Conservation (phyloP, 2,888 invertebrate genomes). For the Monopis laevigella region DNA sequence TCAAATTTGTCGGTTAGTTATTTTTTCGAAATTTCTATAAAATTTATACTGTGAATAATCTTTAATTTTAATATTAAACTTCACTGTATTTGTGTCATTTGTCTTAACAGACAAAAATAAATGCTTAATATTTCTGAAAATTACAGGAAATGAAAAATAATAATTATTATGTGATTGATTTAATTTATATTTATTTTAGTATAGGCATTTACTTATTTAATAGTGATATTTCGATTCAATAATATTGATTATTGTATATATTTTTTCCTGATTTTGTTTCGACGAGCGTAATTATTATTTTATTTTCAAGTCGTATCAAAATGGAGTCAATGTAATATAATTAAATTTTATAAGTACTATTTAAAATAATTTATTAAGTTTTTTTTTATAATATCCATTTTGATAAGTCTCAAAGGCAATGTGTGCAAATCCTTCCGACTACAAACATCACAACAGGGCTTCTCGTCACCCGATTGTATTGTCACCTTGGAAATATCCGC, state of each 20-base stretch:
- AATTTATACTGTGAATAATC: too few relatives aligned
- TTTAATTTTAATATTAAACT: too few relatives aligned
- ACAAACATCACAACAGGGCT: constrained; percentile 13
- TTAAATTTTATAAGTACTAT: background rate
- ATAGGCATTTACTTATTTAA: too few relatives aligned
- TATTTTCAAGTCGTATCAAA: constrained; percentile 34
- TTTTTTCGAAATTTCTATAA: too few relatives aligned
- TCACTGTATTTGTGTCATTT: too few relatives aligned
- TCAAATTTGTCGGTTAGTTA: too few relatives aligned
- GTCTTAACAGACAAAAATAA: too few relatives aligned
- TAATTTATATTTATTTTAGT: too few relatives aligned
- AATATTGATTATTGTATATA: constrained; percentile 10
- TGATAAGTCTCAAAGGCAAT: constrained; percentile 61
- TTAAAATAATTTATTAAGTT: constrained; percentile 4
- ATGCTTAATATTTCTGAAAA: too few relatives aligned
- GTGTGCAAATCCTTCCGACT: constrained; percentile 56
- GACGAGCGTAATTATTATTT: constrained; percentile 48
- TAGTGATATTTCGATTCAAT: too few relatives aligned
- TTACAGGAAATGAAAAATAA: too few relatives aligned
- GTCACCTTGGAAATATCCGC: constrained; percentile 34
- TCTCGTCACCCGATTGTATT: constrained; percentile 59
- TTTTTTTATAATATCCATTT: constrained; percentile 28
- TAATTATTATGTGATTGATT: too few relatives aligned
- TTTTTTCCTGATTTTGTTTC: constrained; percentile 36
- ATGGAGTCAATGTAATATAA: constrained; percentile 27